These are phyloP conservation scores for Hypanus sabinus DNA, from an alignment of 2,113 vertebrate genomes.

Conservation along the genomic window DNA sequence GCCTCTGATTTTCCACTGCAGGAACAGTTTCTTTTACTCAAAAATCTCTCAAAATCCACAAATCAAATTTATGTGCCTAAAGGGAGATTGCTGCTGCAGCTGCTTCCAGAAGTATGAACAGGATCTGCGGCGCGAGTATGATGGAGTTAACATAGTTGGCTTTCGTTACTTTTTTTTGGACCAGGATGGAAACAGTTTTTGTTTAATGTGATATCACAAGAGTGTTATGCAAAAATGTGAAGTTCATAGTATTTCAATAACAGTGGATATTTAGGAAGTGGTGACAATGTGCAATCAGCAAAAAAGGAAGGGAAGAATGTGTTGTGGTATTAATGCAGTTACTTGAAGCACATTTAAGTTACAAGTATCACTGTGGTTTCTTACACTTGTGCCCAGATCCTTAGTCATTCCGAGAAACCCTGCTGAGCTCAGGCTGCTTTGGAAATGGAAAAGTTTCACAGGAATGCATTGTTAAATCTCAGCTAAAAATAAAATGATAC, in stretches of 20 bases:
- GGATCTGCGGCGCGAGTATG: background rate
- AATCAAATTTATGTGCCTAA: constrained; percentile 71
- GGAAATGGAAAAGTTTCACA: constrained; percentile 17
- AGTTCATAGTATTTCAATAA: constrained; percentile 57
- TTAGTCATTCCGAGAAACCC: constrained; percentile 62
- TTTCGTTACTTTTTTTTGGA: constrained; percentile 15
- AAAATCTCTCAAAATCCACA: constrained; percentile 58
- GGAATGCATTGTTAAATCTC: background rate
- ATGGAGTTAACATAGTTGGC: constrained; percentile 36
- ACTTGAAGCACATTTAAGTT: constrained; percentile 80
- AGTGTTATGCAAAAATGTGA: constrained; percentile 43
- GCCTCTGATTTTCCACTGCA: constrained; percentile 14
- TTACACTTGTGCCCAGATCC: constrained; percentile 61
- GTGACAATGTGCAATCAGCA: constrained; percentile 79
- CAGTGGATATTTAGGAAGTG: constrained; percentile 77
- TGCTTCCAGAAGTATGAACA: constrained; percentile 56
- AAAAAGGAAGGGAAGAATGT: constrained; percentile 73
- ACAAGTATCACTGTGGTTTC: constrained; percentile 70
- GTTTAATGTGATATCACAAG: constrained; percentile 33
- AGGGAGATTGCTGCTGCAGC: constrained; percentile 50
- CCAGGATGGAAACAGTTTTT: constrained; percentile 15
- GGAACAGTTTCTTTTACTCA: constrained; percentile 53
- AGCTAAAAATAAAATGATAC: background rate
- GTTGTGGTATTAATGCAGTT: constrained; percentile 83
- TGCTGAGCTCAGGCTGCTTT: constrained; percentile 48